phyloP scores from a whole-genome alignment of 23 tunicate genomes.

The Halocynthia aurantium region DNA sequence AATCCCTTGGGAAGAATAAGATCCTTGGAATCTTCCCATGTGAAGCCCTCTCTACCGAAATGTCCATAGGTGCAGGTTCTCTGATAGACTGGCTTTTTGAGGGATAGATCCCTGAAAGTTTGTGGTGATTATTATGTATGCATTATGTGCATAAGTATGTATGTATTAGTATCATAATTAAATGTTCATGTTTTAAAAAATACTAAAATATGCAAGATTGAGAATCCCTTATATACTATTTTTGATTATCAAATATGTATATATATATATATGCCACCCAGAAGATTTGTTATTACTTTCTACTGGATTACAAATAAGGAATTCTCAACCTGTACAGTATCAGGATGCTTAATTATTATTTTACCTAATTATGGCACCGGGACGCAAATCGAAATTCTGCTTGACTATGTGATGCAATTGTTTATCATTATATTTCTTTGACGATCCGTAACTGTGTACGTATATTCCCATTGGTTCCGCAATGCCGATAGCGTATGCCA shows the following conservation, averaged over 20 bases:
- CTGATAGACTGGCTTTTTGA: constrained; percentile 82
- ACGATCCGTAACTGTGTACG: constrained; percentile 68
- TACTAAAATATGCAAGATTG: no score
- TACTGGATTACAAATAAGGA: not conserved
- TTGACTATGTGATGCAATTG: constrained; percentile 84
- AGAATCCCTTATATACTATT: no score
- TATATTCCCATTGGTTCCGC: constrained; percentile 96
- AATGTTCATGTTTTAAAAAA: no score
- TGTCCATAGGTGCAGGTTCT: constrained; percentile 78
- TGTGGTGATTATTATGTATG: not conserved
- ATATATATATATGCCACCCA: no score
- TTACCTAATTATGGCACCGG: constrained; percentile 87
- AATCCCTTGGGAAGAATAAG: constrained; percentile 51
- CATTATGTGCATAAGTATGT: no score
- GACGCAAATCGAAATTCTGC: constrained; percentile 90
- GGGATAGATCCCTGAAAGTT: constrained; percentile 44
- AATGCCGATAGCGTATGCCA: constrained; percentile 96
- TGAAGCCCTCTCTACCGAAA: constrained; percentile 73
- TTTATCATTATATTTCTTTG: constrained; percentile 55
- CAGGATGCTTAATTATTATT: not conserved
- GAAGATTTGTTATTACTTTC: no score
- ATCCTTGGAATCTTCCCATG: constrained; percentile 64
- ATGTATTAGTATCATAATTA: no score
- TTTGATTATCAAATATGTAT: no score
- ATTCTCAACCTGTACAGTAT: not conserved